phyloP scores from a whole-genome alignment of 2,888 invertebrate genomes.

The Parelbella ahira region DNA sequence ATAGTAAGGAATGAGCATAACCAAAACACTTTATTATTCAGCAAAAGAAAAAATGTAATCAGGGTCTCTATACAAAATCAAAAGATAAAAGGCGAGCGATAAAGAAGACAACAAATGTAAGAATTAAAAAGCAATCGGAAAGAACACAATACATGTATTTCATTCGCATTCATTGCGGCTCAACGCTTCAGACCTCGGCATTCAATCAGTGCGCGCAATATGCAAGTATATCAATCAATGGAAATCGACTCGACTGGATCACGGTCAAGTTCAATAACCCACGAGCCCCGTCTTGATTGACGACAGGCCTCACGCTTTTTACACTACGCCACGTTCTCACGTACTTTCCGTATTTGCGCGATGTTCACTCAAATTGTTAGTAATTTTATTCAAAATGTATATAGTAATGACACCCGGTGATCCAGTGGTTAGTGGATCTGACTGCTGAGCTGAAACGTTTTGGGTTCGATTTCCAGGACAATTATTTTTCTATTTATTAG shows the following conservation, averaged over 20 bases:
- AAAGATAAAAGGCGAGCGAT: neutral
- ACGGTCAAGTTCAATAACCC: slow-evolving; percentile 60
- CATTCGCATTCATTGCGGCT: slow-evolving; percentile 12
- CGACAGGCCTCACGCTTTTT: slow-evolving; percentile 10
- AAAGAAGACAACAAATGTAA: slow-evolving; percentile 1
- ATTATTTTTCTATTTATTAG: too few relatives aligned
- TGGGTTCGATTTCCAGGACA: too few relatives aligned
- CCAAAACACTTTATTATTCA: too few relatives aligned
- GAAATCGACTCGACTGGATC: slow-evolving; percentile 51
- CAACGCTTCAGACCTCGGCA: slow-evolving; percentile 24
- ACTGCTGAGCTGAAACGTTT: too few relatives aligned
- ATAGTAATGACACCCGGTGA: too few relatives aligned
- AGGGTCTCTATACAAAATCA: neutral
- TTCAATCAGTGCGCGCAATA: slow-evolving; percentile 45
- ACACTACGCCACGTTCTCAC: neutral
- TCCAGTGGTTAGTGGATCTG: too few relatives aligned
- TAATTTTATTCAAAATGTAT: too few relatives aligned
- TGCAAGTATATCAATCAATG: slow-evolving; percentile 61
- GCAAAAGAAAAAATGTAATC: neutral
- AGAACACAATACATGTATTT: slow-evolving; percentile 13
- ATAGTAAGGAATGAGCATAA: too few relatives aligned
- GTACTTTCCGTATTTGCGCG: neutral
- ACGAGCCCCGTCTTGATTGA: slow-evolving; percentile 28
- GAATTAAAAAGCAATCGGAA: slow-evolving; percentile 10
- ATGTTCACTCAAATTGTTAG: too few relatives aligned